Conservation (phyloP, 2,888 invertebrate genomes). For the Trilocha varians region DNA sequence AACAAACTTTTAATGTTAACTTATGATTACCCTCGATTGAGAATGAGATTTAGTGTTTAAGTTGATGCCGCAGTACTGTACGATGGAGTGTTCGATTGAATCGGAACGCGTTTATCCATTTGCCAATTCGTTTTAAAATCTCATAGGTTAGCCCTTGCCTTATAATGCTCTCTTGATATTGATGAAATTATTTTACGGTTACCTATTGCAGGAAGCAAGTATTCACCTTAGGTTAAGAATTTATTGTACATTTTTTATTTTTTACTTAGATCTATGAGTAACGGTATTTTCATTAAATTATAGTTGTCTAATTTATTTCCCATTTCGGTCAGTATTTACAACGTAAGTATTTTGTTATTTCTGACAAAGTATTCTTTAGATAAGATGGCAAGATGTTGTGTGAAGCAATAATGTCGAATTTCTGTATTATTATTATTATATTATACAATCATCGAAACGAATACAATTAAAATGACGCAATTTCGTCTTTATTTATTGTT, state of each 20-base stretch:
- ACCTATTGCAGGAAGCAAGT: constrained; percentile 70
- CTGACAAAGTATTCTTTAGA: constrained; percentile 46
- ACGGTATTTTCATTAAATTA: constrained; percentile 45
- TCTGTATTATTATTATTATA: not conserved
- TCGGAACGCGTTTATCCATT: not conserved
- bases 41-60: not conserved
- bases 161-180: constrained; percentile 67
- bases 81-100: not conserved
- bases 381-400: constrained; percentile 38
- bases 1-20: not conserved
- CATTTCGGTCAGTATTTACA: constrained; percentile 72
- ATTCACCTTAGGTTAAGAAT: constrained; percentile 57
- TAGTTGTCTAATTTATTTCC: constrained; percentile 68
- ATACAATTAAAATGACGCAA: not conserved
- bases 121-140: constrained; percentile 16
- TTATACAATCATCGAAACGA: not conserved
- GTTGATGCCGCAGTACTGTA: not conserved
- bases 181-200: constrained; percentile 68
- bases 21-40: not conserved
- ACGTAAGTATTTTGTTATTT: constrained; percentile 63
- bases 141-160: constrained; percentile 55
- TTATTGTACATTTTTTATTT: constrained; percentile 60
- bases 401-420: constrained; percentile 26
- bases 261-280: constrained; percentile 45
- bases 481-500: not conserved